Percentiles rank a stretch among this genome's conserved stretches.
phyloP scores from a whole-genome alignment of 2,888 invertebrate species.

The Eristalis arbustorum region DNA sequence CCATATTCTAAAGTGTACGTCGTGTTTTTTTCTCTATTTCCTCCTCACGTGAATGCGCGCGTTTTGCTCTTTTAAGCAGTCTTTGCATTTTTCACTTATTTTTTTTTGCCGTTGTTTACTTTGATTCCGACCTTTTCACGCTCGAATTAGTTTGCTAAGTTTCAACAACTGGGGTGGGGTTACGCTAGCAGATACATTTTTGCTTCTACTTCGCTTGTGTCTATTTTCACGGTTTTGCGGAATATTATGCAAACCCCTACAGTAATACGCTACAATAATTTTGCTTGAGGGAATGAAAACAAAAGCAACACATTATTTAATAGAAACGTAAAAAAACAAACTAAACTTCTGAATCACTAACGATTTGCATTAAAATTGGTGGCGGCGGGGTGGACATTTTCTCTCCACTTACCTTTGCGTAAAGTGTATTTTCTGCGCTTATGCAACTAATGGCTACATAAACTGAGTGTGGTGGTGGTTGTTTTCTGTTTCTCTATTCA shows the following conservation, averaged over 20 bases:
- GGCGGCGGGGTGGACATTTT: constrained; percentile 7
- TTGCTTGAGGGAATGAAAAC: constrained; percentile 17
- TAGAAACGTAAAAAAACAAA: not conserved
- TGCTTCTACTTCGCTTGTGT: not conserved
- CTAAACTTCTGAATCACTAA: constrained; percentile 19
- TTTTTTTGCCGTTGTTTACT: not conserved
- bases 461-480: constrained; percentile 9
- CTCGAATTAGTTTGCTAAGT: constrained; percentile 16
- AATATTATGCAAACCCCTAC: constrained; percentile 34
- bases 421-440: constrained; percentile 3
- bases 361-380: constrained; percentile 46
- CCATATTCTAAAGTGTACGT: constrained; percentile 28
- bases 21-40: constrained; percentile 3
- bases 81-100: not conserved
- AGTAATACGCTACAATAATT: constrained; percentile 56
- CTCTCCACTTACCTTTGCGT: constrained; percentile 63
- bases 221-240: constrained; percentile 19
- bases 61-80: constrained; percentile 1
- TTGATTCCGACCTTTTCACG: constrained; percentile 37
- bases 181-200: constrained; percentile 7
- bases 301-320: not conserved
- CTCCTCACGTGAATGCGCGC: constrained; percentile 32
- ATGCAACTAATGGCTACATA: constrained; percentile 50
- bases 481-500: not conserved
- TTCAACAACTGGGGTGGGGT: constrained; percentile 19